These are phyloP conservation scores for Euura lappo DNA, from an alignment of 1,140 invertebrate genomes.

Conservation along the genomic window DNA sequence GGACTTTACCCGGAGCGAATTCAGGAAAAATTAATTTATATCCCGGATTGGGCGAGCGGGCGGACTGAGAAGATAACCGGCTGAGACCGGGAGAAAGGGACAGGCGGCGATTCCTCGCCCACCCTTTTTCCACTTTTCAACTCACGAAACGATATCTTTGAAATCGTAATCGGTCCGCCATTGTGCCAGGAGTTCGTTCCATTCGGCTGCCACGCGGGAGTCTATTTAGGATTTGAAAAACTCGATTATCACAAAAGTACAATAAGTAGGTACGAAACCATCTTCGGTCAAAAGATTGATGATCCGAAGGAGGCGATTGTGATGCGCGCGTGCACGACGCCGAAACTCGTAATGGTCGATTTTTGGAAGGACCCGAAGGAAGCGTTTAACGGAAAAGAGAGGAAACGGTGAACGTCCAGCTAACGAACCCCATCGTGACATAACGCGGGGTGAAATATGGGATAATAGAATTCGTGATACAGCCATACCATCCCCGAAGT, in stretches of 20 bases:
- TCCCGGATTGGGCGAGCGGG: background rate
- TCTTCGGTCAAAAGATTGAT: background rate
- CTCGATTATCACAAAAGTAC: background rate
- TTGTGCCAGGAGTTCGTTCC: background rate
- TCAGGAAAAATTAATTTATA: slow-evolving; percentile 7
- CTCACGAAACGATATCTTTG: slow-evolving; percentile 7
- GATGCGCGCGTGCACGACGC: too few species aligned
- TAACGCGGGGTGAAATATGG: background rate
- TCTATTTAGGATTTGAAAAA: background rate
- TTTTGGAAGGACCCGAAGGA: too few species aligned
- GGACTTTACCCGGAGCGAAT: background rate
- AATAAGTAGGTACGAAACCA: too few species aligned
- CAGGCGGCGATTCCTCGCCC: slow-evolving; percentile 15
- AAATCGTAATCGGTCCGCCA: slow-evolving; percentile 1
- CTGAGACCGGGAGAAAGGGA: slow-evolving; percentile 15
- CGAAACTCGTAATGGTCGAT: too few species aligned
- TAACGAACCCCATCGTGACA: background rate
- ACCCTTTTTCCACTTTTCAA: slow-evolving; percentile 4
- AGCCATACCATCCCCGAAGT: background rate
- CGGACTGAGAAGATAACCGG: background rate
- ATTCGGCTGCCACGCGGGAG: background rate
- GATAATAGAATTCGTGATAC: background rate
- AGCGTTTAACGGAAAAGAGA: too few species aligned
- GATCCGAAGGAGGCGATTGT: background rate
- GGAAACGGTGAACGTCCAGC: background rate